Evolutionary conservation across 2,888 invertebrate genomes (phyloP).

Genomic region (Acrobasis suavella): DNA sequence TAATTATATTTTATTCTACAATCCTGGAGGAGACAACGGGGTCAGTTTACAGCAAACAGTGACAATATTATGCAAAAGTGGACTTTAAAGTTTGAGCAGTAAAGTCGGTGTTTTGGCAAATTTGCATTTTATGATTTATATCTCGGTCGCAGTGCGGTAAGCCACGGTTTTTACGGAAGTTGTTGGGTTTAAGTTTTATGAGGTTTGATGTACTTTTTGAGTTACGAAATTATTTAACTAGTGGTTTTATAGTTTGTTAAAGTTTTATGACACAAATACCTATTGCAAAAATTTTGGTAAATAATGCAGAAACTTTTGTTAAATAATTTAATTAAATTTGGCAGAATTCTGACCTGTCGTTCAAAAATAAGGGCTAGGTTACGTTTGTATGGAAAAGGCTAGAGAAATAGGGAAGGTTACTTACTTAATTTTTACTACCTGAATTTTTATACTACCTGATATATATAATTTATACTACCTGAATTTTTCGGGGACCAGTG

Average conservation of each 20-base stretch:
- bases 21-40: constrained; percentile 27
- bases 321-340: too few species aligned
- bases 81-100: constrained; percentile 17
- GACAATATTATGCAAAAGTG: constrained; percentile 15
- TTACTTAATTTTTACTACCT: too few species aligned
- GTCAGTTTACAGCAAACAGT: constrained; percentile 23
- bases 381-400: too few species aligned
- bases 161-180: not conserved
- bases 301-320: too few species aligned
- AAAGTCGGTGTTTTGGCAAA: constrained; percentile 15
- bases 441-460: too few species aligned
- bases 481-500: too few species aligned
- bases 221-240: constrained; percentile 6
- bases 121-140: constrained; percentile 34
- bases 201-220: constrained; percentile 2
- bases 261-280: too few species aligned
- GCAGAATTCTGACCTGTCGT: too few species aligned
- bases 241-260: constrained; percentile 4
- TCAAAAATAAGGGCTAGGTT: too few species aligned
- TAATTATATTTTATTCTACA: constrained; percentile 21
- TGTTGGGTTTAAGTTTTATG: constrained; percentile 17
- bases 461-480: too few species aligned
- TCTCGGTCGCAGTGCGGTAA: constrained; percentile 27
- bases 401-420: too few species aligned
- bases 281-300: too few species aligned